Evolutionary conservation across 2,113 vertebrate genomes (phyloP).

Genomic region (Blennius ocellaris): DNA sequence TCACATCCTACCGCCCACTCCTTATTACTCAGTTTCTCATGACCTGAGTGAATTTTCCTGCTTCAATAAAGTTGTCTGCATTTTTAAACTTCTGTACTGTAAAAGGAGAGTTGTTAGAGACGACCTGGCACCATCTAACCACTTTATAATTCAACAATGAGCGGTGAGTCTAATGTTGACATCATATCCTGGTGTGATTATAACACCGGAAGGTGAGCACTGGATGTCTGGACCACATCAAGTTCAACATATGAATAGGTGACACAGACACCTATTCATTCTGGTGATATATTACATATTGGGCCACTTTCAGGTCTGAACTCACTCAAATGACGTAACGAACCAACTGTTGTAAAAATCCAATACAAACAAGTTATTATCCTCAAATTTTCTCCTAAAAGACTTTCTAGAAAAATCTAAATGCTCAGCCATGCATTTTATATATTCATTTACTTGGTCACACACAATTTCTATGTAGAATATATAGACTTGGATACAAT

Average conservation of each 20-base stretch:
- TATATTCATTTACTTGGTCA: too few relatives aligned
- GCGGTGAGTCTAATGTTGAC: conserved; percentile 27
- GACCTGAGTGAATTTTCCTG: conserved; percentile 7
- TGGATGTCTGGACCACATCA: conserved; percentile 46
- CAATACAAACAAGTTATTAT: too few relatives aligned
- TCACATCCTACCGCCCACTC: not conserved
- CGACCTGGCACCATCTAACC: conserved; percentile 19
- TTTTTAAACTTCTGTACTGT: conserved; percentile 23
- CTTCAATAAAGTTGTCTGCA: conserved; percentile 23
- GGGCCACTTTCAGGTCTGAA: not conserved
- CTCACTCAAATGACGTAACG: too few relatives aligned
- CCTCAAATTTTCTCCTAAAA: not conserved
- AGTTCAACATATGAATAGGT: conserved; percentile 17
- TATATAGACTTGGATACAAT: too few relatives aligned
- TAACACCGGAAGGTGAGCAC: conserved; percentile 42
- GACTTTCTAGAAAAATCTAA: too few relatives aligned
- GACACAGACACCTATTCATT: not conserved
- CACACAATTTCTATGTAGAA: too few relatives aligned
- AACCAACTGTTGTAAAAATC: not conserved
- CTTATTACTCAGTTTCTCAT: not conserved
- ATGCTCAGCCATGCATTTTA: too few relatives aligned
- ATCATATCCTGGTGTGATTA: conserved; percentile 49
- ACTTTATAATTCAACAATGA: conserved; percentile 21
- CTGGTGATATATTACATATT: not conserved
- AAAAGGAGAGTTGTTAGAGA: not conserved